These are phyloP conservation scores for Drosophila nikananu DNA, from an alignment of 1,140 invertebrate species.

Conservation along the genomic window DNA sequence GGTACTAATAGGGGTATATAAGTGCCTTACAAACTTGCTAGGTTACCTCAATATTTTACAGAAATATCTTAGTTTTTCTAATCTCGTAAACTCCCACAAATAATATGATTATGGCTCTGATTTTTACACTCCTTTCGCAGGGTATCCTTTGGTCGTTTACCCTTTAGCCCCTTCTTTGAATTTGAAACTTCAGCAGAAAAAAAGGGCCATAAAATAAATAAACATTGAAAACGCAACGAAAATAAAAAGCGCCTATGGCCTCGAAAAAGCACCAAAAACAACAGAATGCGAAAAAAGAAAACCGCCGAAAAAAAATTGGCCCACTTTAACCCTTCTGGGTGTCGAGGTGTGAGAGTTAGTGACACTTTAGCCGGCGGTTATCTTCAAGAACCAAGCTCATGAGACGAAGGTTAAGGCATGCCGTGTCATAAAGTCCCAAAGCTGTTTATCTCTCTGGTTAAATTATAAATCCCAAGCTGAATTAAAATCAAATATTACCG, in stretches of 20 bases:
- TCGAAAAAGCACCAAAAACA: constrained; percentile 10
- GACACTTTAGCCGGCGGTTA: constrained; percentile 34
- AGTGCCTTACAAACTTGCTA: too few species aligned
- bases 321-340: constrained; percentile 43
- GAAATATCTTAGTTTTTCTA: too few species aligned
- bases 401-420: constrained; percentile 1
- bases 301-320: constrained; percentile 19
- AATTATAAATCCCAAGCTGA: neutral
- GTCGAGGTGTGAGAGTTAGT: constrained; percentile 43
- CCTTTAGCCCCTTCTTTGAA: neutral
- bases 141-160: neutral
- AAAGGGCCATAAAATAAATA: constrained; percentile 70
- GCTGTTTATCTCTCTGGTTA: neutral
- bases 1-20: neutral
- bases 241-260: constrained; percentile 42
- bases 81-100: neutral
- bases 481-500: neutral
- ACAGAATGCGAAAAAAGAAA: neutral
- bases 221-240: constrained; percentile 51
- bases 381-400: neutral
- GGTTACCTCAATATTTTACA: neutral
- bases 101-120: too few species aligned
- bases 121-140: neutral
- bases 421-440: neutral
- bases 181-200: constrained; percentile 49